phyloP scores from a whole-genome alignment of 2,888 invertebrate species.

The Crioceris asparagi region DNA sequence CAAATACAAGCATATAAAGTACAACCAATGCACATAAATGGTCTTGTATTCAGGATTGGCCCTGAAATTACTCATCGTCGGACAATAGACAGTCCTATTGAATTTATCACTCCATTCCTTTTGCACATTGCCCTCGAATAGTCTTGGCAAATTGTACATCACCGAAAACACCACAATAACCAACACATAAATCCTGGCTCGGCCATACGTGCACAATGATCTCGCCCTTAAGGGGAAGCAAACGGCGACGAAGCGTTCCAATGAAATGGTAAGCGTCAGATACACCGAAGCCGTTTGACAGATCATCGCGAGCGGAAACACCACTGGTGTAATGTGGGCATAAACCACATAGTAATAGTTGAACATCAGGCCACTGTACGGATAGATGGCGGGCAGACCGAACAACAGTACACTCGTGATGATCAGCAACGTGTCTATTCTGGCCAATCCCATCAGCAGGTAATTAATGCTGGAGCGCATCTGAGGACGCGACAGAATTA shows the following conservation, averaged over 20 bases:
- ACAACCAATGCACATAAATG: slow-evolving; percentile 90
- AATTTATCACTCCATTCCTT: slow-evolving; percentile 34
- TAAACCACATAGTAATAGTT: slow-evolving; percentile 69
- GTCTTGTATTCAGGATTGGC: slow-evolving; percentile 64
- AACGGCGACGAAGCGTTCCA: slow-evolving; percentile 91
- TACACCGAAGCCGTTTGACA: slow-evolving; percentile 92
- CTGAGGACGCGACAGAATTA: slow-evolving; percentile 82
- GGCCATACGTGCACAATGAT: slow-evolving; percentile 81
- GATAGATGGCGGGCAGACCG: slow-evolving; percentile 76
- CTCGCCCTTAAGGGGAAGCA: slow-evolving; percentile 82
- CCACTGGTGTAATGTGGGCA: slow-evolving; percentile 67
- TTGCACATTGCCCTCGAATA: slow-evolving; percentile 53
- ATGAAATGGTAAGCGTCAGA: slow-evolving; percentile 77
- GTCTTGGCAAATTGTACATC: slow-evolving; percentile 75
- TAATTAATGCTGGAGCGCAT: slow-evolving; percentile 96
- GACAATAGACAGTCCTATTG: slow-evolving; percentile 50
- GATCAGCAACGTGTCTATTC: slow-evolving; percentile 86
- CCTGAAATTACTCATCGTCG: slow-evolving; percentile 57
- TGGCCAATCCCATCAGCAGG: slow-evolving; percentile 83
- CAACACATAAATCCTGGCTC: slow-evolving; percentile 75
- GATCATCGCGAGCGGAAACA: slow-evolving; percentile 75
- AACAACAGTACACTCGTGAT: slow-evolving; percentile 77
- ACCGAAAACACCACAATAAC: slow-evolving; percentile 70
- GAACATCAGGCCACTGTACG: slow-evolving; percentile 67
- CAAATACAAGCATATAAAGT: slow-evolving; percentile 87